These are phyloP conservation scores for Cyanistes caeruleus DNA, from an alignment of 2,113 vertebrate genomes.

Conservation along the genomic window DNA sequence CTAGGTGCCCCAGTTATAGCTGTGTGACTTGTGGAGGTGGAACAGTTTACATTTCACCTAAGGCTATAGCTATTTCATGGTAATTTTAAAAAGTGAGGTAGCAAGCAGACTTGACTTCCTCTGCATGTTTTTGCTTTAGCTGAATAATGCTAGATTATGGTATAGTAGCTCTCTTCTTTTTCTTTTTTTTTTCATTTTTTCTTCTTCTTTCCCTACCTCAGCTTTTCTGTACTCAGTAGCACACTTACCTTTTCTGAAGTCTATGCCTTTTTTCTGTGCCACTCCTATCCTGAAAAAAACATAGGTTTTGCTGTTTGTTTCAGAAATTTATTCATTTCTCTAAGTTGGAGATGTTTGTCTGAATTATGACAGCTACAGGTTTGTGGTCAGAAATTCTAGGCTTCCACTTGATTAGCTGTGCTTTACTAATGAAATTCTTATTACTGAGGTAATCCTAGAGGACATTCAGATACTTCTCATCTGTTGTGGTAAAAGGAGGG, in stretches of 20 bases:
- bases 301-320: not conserved
- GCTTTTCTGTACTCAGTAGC: not conserved
- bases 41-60: not conserved
- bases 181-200: not conserved
- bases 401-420: not conserved
- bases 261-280: not conserved
- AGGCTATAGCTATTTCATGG: not conserved
- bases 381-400: not conserved
- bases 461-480: not conserved
- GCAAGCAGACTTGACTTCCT: not conserved
- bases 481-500: not conserved
- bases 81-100: not conserved
- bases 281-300: not conserved
- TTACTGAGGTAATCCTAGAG: not conserved
- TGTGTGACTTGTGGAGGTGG: not conserved
- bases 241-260: not conserved
- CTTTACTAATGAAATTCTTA: not conserved
- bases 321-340: not conserved
- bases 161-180: not conserved
- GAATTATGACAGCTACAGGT: not conserved
- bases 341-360: not conserved
- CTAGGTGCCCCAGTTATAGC: not conserved
- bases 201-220: rapidly evolving
- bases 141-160: not conserved
- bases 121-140: not conserved